Base-by-base conservation (phyloP, 2,888 invertebrate species). In the Tiliacea citrago region DNA sequence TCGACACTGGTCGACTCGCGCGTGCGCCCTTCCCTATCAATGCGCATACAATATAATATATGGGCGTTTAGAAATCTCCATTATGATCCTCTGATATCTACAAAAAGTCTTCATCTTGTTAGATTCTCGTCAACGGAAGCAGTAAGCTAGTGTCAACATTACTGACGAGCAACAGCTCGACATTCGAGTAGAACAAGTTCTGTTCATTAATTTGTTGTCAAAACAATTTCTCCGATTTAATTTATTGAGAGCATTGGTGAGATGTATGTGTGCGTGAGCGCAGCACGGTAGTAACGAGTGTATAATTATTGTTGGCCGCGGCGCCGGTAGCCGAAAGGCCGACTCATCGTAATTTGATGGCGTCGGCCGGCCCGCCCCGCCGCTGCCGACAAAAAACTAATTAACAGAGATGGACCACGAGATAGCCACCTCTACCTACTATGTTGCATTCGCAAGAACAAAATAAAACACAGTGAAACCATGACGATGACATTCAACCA, bases 271-370 rank as follows among this genome's bases (percentile, higher is more conserved):
- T 77, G 88, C 88, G 91, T 90, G 87, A 90, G 92, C 92, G 94
- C 94, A 93, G 94, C 94, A 95, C 96, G 93, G 96, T 96, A 96
- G 96, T 96, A 96, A 96, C 96, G 95, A 96, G 96, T 96, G 96
- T 96, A 94, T 96, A 96, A 96, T 96, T 96, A 96, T 94, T 93
- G 92, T 91, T 89, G 89, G 91, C 90, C 90, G 90, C 92, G 91
- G 93, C 93, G 93, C 92, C 95, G 95, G 96, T 95, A 95, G 95
- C 95, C 94, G 94, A 95, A 95, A 94, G 94, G 94, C 95, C 96
- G 94, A 96, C 96, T 96, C 96, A 96, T 96, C 95, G 96, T 96
- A 96, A 96, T 96, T 96, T 96, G 96, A 96, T 95, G 96, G 96
- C 96, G 96, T 95, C 96, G 93, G 93, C 90, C 91, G 93, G 88